phyloP scores from a whole-genome alignment of 2,797 vertebrate species.

The Podarcis lilfordi region DNA sequence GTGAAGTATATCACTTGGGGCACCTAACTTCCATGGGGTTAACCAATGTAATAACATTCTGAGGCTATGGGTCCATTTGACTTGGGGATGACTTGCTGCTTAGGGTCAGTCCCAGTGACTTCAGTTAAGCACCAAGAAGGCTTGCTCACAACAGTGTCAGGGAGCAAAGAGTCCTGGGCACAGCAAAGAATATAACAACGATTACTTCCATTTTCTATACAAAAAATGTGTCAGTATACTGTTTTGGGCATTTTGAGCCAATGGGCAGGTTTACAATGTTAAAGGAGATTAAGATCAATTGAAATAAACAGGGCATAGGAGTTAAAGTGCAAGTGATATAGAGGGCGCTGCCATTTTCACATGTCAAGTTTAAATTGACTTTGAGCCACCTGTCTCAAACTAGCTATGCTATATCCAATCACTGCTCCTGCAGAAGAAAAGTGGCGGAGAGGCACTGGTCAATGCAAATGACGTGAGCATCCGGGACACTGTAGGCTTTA shows the following conservation, averaged over 20 bases:
- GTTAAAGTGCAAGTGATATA: not conserved
- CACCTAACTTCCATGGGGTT: not conserved
- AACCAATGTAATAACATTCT: not conserved
- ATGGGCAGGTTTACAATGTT: not conserved
- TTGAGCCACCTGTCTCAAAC: not conserved
- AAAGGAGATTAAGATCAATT: not conserved
- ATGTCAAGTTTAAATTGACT: not conserved
- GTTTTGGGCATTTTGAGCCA: not conserved
- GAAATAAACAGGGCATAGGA: not conserved
- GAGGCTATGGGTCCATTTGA: not conserved
- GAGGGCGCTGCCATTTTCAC: not conserved
- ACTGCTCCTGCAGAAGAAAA: not conserved
- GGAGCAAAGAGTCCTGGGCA: not conserved
- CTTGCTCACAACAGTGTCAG: not conserved
- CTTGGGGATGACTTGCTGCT: not conserved
- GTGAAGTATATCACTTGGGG: not conserved
- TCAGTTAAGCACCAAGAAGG: not conserved
- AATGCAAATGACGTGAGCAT: not conserved
- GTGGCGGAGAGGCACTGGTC: not conserved
- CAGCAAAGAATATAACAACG: not conserved
- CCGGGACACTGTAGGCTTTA: not conserved
- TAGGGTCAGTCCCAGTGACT: not conserved
- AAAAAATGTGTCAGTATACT: not conserved
- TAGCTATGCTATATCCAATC: not conserved
- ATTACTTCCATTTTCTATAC: not conserved